These are phyloP conservation scores for Protobothrops mucrosquamatus DNA, from an alignment of 2,113 vertebrate genomes.

Conservation along the genomic window DNA sequence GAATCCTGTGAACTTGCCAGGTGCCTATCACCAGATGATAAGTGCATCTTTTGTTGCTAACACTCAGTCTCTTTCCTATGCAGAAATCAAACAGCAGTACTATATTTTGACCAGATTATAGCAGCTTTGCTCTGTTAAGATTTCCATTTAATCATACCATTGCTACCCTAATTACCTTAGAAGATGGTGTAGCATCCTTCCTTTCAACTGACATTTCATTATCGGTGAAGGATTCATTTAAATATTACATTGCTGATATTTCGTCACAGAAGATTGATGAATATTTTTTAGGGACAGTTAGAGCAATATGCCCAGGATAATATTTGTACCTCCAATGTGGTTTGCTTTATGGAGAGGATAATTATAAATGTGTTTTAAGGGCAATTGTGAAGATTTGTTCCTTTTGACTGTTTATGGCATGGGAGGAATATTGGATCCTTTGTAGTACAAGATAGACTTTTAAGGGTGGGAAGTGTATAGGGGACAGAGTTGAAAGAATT, in stretches of 20 bases:
- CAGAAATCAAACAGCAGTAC: background rate
- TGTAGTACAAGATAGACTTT: background rate
- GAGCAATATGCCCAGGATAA: no score
- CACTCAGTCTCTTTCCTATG: background rate
- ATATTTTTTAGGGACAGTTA: background rate
- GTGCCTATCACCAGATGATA: conserved; percentile 2
- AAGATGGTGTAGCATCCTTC: background rate
- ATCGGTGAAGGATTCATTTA: background rate
- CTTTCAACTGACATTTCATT: background rate
- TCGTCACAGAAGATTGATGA: background rate
- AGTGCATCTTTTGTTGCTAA: background rate
- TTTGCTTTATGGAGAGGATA: background rate
- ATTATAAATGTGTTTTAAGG: background rate
- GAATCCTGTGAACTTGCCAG: background rate
- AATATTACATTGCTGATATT: background rate
- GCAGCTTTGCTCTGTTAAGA: background rate
- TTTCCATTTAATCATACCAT: background rate
- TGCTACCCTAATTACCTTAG: background rate
- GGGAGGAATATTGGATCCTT: background rate
- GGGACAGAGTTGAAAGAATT: background rate
- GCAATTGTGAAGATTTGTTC: background rate
- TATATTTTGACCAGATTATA: background rate
- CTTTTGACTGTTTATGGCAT: background rate
- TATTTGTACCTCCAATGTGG: background rate
- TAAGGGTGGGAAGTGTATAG: background rate